These are phyloP conservation scores for Rhabdornis inornatus DNA, from an alignment of 2,113 vertebrate genomes.

Conservation along the genomic window DNA sequence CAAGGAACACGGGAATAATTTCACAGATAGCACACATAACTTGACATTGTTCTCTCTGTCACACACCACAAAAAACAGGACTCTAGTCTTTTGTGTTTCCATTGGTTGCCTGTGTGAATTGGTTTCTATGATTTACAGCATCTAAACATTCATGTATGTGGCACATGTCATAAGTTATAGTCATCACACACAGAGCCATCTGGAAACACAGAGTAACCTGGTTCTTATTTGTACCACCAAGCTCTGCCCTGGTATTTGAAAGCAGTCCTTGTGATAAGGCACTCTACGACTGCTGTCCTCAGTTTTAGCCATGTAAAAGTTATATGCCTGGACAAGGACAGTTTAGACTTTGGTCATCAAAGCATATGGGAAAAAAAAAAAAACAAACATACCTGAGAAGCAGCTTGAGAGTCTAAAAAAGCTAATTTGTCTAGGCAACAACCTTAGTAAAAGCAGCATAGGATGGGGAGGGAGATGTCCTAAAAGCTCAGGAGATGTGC, in stretches of 20 bases:
- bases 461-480: not conserved
- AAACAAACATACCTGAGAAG: not conserved
- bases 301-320: not conserved
- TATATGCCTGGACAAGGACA: not conserved
- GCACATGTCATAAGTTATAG: not conserved
- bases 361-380: not conserved
- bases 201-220: not conserved
- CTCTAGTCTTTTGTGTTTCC: not conserved
- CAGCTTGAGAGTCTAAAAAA: not conserved
- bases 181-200: not conserved
- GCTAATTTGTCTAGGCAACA: not conserved
- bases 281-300: accelerated
- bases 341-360: not conserved
- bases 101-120: not conserved
- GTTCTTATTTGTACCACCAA: not conserved
- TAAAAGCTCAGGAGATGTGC: not conserved
- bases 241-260: not conserved
- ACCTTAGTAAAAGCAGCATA: not conserved
- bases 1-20: not conserved
- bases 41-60: not conserved
- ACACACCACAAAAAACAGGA: not conserved
- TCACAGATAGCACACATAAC: not conserved
- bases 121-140: not conserved
- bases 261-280: not conserved
- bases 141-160: not conserved